phyloP scores from a whole-genome alignment of 2,797 vertebrate species.

The Anabacerthia variegaticeps region DNA sequence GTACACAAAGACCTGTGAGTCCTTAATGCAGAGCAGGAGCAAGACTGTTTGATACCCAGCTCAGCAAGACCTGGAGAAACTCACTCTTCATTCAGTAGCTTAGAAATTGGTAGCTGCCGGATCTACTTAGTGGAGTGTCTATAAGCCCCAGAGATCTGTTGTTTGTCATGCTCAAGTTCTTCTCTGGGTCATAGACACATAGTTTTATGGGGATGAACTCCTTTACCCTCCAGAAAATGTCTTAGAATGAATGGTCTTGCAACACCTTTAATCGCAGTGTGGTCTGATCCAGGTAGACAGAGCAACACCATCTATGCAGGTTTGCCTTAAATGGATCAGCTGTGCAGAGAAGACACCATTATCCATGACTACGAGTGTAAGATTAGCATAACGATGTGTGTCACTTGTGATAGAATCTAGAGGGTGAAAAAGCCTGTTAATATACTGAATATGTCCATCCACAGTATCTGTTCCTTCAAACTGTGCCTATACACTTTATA shows the following conservation, averaged over 20 bases:
- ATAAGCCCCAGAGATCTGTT: neutral
- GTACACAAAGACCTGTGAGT: neutral
- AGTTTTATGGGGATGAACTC: neutral
- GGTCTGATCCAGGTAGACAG: neutral
- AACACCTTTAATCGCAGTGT: neutral
- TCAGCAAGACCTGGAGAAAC: neutral
- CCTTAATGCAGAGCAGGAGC: neutral
- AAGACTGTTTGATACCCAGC: fast-evolving
- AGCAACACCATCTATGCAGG: neutral
- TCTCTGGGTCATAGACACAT: neutral
- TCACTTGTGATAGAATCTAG: neutral
- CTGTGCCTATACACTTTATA: neutral
- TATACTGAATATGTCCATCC: neutral
- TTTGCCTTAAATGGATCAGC: neutral
- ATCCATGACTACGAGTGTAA: fast-evolving
- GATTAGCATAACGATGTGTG: neutral
- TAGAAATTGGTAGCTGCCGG: neutral
- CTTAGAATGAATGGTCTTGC: neutral
- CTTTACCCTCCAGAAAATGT: neutral
- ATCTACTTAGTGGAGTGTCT: neutral
- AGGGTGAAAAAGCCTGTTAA: neutral
- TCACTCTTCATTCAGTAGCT: neutral
- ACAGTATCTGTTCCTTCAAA: neutral
- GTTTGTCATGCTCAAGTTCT: neutral
- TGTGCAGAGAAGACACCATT: neutral